phyloP scores from a whole-genome alignment of 2,113 vertebrate species.

The Furnarius figulus region DNA sequence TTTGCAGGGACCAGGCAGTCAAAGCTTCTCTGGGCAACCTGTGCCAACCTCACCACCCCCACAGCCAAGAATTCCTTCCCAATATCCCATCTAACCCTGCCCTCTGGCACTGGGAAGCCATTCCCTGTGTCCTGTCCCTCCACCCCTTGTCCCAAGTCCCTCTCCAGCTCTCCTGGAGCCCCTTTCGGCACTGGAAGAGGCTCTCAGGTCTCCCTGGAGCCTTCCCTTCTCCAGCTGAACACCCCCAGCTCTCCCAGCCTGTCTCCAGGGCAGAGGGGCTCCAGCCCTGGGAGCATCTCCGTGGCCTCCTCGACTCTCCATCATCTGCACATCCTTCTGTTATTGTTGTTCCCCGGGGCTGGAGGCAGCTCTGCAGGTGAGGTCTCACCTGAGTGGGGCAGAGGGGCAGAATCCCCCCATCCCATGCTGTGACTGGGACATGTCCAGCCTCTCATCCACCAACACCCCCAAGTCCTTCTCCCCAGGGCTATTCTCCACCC shows the following conservation, averaged over 20 bases:
- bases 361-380: not conserved
- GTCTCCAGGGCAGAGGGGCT: not conserved
- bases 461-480: not conserved
- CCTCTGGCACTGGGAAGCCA: not conserved
- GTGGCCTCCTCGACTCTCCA: not conserved
- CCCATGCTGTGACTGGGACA: not conserved
- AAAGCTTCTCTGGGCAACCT: not conserved
- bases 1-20: not conserved
- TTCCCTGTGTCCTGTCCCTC: not conserved
- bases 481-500: not conserved
- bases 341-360: not conserved
- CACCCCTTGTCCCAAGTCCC: not conserved
- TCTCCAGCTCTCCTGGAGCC: not conserved
- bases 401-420: not conserved
- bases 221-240: not conserved
- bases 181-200: not conserved
- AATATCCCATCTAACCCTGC: not conserved
- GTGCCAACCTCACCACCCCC: not conserved
- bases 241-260: not conserved
- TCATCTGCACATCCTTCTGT: not conserved
- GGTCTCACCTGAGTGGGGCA: not conserved
- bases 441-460: not conserved
- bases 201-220: not conserved
- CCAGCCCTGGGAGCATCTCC: not conserved
- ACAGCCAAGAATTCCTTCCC: not conserved